Evolutionary conservation across 2,888 invertebrate genomes (phyloP).

Genomic region (Polydrusus tereticollis): DNA sequence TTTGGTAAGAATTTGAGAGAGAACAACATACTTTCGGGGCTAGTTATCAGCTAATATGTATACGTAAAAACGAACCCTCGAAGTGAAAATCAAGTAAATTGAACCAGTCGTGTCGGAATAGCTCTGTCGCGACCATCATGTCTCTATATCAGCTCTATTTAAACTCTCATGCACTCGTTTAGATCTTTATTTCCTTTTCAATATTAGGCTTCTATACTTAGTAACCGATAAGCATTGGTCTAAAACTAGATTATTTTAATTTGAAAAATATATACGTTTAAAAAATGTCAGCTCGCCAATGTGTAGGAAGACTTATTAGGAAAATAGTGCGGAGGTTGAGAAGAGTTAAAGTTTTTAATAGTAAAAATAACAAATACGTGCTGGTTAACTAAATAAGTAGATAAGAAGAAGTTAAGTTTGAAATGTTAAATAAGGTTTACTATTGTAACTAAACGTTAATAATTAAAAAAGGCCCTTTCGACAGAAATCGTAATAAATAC

Average conservation of each 20-base stretch:
- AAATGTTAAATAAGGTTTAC: background rate
- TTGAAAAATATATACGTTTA: background rate
- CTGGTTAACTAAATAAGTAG: conserved; percentile 33
- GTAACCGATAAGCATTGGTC: background rate
- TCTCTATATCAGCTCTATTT: conserved; percentile 33
- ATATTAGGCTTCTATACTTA: background rate
- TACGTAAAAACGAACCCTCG: background rate
- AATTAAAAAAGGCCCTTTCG: background rate
- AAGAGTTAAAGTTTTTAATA: conserved; percentile 37
- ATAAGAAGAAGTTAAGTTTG: background rate
- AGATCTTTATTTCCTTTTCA: background rate
- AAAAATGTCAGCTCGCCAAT: conserved; percentile 37
- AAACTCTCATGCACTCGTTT: conserved; percentile 21
- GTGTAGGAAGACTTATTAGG: conserved; percentile 39
- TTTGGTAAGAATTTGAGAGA: background rate
- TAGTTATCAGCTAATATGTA: background rate
- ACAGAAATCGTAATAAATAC: background rate
- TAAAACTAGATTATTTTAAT: background rate
- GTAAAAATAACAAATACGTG: conserved; percentile 32
- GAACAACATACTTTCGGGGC: background rate
- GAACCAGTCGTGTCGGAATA: conserved; percentile 37
- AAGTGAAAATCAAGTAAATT: conserved; percentile 15
- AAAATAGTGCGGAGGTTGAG: conserved; percentile 37
- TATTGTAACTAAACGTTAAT: background rate
- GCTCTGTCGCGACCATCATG: conserved; percentile 32